These are phyloP conservation scores for Rotaria socialis DNA, from an alignment of 2,888 invertebrate genomes.

Conservation along the genomic window DNA sequence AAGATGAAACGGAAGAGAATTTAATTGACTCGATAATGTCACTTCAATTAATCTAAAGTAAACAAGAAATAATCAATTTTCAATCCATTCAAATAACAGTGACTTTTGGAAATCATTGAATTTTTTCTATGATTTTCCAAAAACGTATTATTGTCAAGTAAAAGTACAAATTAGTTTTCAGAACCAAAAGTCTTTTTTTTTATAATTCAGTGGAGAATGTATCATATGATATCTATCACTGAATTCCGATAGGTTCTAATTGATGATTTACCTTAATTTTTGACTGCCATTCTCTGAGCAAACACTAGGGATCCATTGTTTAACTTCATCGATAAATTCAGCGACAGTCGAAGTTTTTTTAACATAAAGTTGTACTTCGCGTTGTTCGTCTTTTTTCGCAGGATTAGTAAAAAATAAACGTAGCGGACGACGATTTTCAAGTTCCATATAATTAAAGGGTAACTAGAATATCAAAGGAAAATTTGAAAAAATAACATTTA, in stretches of 20 bases:
- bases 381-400: constrained; percentile 32
- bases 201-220: too few relatives aligned
- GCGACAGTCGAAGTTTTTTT: constrained; percentile 17
- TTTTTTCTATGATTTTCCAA: too few relatives aligned
- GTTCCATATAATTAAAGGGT: not conserved
- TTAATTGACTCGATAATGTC: not conserved
- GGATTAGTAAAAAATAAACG: constrained; percentile 1
- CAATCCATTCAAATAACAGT: too few relatives aligned
- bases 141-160: too few relatives aligned
- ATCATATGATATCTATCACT: too few relatives aligned
- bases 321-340: constrained; percentile 27
- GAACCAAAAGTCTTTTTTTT: too few relatives aligned
- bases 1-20: constrained; percentile 12
- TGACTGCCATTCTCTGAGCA: constrained; percentile 15
- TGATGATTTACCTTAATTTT: constrained; percentile 6
- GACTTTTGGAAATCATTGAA: too few relatives aligned
- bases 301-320: not conserved
- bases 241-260: too few relatives aligned
- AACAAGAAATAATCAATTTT: too few relatives aligned
- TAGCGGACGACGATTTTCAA: constrained; percentile 13
- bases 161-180: too few relatives aligned
- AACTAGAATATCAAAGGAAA: not conserved
- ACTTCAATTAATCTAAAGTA: not conserved
- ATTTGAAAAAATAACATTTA: not conserved
- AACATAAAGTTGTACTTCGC: constrained; percentile 1